Evolutionary conservation across 1,140 invertebrate species (phyloP).

Genomic region (Drosophila nigromelanica): DNA sequence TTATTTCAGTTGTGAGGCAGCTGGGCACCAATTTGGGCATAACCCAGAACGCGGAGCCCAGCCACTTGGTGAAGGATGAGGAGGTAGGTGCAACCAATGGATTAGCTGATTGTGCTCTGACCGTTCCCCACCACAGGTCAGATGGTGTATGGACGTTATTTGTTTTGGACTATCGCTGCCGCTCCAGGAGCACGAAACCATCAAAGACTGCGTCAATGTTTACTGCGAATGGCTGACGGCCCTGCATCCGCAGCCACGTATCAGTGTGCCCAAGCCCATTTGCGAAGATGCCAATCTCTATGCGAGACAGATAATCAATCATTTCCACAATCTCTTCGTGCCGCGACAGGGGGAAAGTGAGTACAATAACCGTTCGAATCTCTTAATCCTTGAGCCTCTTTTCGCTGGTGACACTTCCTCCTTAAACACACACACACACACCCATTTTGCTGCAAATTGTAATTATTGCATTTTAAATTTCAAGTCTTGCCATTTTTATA

Average conservation of each 20-base stretch:
- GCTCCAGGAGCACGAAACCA: slow-evolving; percentile 94
- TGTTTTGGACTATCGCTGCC: slow-evolving; percentile 96
- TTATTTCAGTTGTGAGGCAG: slow-evolving; percentile 92
- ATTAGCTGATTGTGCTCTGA: not conserved
- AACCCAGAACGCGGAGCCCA: slow-evolving; percentile 90
- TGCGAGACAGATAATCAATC: slow-evolving; percentile 94
- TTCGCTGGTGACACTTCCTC: not conserved
- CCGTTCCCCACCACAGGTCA: slow-evolving; percentile 51
- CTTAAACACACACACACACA: slow-evolving; percentile 8
- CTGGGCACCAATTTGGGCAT: slow-evolving; percentile 91
- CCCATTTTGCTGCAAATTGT: slow-evolving; percentile 17
- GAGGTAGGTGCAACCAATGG: slow-evolving; percentile 85
- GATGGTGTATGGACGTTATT: slow-evolving; percentile 87
- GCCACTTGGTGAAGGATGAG: slow-evolving; percentile 89
- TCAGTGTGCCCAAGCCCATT: slow-evolving; percentile 93
- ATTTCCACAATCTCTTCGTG: slow-evolving; percentile 97
- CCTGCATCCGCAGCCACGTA: slow-evolving; percentile 91
- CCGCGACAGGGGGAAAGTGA: slow-evolving; percentile 96
- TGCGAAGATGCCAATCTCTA: slow-evolving; percentile 95
- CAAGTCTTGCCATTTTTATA: slow-evolving; percentile 95
- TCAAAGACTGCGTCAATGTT: slow-evolving; percentile 97
- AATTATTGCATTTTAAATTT: slow-evolving; percentile 58
- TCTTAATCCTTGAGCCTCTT: not conserved
- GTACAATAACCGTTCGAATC: slow-evolving; percentile 45
- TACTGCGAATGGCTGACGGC: slow-evolving; percentile 98